Percentiles rank a stretch among this genome's conserved stretches.
Conservation (phyloP, 2,113 vertebrate genomes). For the Chaenogobius annularis region DNA sequence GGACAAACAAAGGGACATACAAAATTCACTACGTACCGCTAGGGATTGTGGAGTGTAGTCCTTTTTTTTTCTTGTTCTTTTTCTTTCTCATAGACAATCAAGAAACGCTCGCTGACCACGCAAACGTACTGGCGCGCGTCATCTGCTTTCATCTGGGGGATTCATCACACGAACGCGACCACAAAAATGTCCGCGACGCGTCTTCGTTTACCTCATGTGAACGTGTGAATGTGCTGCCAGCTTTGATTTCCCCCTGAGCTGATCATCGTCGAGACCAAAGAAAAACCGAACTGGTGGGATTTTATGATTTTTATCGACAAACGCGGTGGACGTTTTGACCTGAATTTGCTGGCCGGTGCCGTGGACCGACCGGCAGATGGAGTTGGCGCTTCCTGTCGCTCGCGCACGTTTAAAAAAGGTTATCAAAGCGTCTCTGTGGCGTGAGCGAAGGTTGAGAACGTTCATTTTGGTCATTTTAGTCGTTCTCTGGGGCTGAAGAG, state of each 20-base stretch:
- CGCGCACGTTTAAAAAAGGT: no score
- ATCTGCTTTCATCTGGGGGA: no score
- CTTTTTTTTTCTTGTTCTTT: no score
- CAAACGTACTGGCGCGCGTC: background rate
- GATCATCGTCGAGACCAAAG: conserved; percentile 72
- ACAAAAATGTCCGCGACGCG: no score
- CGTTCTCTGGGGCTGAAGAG: no score
- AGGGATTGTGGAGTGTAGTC: conserved; percentile 23
- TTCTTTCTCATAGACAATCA: conserved; percentile 70
- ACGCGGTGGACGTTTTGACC: background rate
- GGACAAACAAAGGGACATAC: background rate
- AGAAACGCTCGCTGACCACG: background rate
- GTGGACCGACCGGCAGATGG: background rate
- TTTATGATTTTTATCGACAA: conserved; percentile 27
- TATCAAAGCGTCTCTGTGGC: no score
- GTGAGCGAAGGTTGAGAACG: no score
- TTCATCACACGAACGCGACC: no score
- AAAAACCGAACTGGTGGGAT: conserved; percentile 52
- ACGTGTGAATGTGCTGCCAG: conserved; percentile 14
- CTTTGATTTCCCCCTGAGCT: conserved; percentile 19
- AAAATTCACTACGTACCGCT: background rate
- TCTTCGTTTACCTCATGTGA: no score
- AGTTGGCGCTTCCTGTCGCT: no score
- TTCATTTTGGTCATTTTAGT: no score
- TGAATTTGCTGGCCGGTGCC: background rate